These are phyloP conservation scores for Metopia argyrocephala DNA, from an alignment of 2,888 invertebrate species.

Conservation along the genomic window DNA sequence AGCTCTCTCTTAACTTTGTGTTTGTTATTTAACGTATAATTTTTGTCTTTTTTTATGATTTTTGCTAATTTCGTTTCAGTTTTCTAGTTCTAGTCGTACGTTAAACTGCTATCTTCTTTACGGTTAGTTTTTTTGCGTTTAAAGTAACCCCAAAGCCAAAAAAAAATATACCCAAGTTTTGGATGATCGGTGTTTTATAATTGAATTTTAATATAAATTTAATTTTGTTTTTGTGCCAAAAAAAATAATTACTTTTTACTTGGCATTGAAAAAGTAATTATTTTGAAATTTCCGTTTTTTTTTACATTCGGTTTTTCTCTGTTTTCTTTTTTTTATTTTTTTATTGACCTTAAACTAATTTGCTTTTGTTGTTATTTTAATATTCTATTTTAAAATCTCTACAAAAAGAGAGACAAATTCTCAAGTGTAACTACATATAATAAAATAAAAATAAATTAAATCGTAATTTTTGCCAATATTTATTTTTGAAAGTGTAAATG, in stretches of 20 bases:
- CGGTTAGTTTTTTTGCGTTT: conserved; percentile 20
- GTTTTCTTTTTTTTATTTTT: conserved; percentile 12
- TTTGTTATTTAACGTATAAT: conserved; percentile 12
- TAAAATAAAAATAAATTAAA: background rate
- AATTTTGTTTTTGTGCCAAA: background rate
- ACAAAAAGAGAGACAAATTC: background rate
- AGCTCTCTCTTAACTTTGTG: conserved; percentile 66
- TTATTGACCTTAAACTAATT: conserved; percentile 60
- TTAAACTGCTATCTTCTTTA: conserved; percentile 32
- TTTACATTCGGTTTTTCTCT: conserved; percentile 20
- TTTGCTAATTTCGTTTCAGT: conserved; percentile 74
- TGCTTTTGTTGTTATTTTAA: conserved; percentile 40
- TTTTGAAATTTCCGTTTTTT: conserved; percentile 48
- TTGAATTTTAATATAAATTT: conserved; percentile 25
- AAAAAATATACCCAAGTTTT: background rate
- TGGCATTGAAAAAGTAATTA: conserved; percentile 55
- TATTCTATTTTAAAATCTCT: conserved; percentile 8
- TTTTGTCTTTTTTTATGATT: conserved; percentile 39
- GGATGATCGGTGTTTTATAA: conserved; percentile 7
- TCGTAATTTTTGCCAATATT: conserved; percentile 28
- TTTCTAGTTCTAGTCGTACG: conserved; percentile 75
- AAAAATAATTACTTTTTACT: conserved; percentile 31
- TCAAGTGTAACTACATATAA: background rate
- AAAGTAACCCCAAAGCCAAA: conserved; percentile 1
- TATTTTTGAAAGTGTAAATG: conserved; percentile 28